Evolutionary conservation across 37 sponge, comb jelly and placozoan genomes (phyloP).

Genomic region (Hormiphora californensis): DNA sequence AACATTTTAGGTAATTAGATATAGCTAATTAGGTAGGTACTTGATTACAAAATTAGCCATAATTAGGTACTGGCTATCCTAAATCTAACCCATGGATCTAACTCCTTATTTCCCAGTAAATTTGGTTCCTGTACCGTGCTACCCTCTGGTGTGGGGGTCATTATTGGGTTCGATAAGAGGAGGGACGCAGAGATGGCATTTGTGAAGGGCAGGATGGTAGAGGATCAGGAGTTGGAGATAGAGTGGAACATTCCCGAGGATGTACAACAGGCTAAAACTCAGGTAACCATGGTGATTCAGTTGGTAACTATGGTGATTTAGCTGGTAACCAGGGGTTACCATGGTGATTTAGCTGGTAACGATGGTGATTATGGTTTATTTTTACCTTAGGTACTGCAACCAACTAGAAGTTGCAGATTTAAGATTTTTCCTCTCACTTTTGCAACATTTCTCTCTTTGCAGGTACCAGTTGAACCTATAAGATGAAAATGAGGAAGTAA

Average conservation of each 20-base stretch:
- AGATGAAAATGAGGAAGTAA: not conserved
- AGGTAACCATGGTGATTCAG: too few species aligned
- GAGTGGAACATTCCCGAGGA: constrained; percentile 36
- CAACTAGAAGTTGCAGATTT: too few species aligned
- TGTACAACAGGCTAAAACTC: not conserved
- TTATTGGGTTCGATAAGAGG: constrained; percentile 1
- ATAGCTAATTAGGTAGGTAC: too few species aligned
- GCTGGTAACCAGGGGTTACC: too few species aligned
- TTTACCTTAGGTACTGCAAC: too few species aligned
- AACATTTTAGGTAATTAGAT: constrained; percentile 54
- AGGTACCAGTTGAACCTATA: constrained; percentile 18
- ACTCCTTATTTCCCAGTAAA: not conserved
- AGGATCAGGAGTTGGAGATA: constrained; percentile 39
- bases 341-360: too few species aligned
- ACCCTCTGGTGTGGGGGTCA: constrained; percentile 24
- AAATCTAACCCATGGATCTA: not conserved
- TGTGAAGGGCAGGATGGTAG: constrained; percentile 38
- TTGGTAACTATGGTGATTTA: too few species aligned
- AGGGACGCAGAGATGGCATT: constrained; percentile 50
- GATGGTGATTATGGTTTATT: too few species aligned
- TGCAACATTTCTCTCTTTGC: not conserved
- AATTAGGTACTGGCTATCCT: too few species aligned
- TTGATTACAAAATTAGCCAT: too few species aligned
- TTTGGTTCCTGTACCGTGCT: constrained; percentile 40
- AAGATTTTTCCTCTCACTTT: too few species aligned